These are phyloP conservation scores for Aphodius granarius DNA, from an alignment of 2,888 invertebrate species.

Conservation along the genomic window DNA sequence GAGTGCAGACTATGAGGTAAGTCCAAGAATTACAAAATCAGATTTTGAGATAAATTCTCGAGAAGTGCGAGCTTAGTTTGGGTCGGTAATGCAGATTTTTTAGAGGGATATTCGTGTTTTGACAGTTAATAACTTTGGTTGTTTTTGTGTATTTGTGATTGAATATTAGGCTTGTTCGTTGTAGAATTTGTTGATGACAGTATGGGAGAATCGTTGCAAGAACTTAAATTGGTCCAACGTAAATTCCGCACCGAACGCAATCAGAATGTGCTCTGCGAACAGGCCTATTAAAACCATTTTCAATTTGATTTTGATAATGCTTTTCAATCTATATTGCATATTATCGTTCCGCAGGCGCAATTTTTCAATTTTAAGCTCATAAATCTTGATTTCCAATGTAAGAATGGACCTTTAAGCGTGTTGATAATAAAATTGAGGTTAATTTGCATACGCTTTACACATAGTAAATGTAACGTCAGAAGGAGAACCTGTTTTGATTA, in stretches of 20 bases:
- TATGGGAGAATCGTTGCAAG: too few relatives aligned
- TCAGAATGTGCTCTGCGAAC: too few relatives aligned
- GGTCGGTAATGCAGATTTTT: background rate
- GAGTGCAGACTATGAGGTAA: background rate
- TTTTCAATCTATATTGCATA: too few relatives aligned
- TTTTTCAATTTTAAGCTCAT: background rate
- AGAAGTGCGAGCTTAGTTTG: too few relatives aligned
- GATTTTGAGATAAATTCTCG: too few relatives aligned
- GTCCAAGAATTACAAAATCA: too few relatives aligned
- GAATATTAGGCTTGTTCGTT: background rate
- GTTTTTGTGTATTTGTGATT: background rate
- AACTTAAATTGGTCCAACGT: too few relatives aligned
- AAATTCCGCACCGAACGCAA: too few relatives aligned
- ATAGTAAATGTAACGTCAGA: background rate
- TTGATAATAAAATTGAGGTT: background rate
- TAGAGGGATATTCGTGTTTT: background rate
- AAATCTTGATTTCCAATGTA: background rate
- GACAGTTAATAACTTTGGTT: background rate
- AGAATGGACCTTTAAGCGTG: background rate
- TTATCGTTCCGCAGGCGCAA: too few relatives aligned
- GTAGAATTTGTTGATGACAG: too few relatives aligned
- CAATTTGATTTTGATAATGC: too few relatives aligned
- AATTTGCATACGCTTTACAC: background rate
- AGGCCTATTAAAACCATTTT: too few relatives aligned
- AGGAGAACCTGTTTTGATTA: background rate